Evolutionary conservation across 2,797 vertebrate genomes (phyloP).

Genomic region (Micrastur ruficollis): DNA sequence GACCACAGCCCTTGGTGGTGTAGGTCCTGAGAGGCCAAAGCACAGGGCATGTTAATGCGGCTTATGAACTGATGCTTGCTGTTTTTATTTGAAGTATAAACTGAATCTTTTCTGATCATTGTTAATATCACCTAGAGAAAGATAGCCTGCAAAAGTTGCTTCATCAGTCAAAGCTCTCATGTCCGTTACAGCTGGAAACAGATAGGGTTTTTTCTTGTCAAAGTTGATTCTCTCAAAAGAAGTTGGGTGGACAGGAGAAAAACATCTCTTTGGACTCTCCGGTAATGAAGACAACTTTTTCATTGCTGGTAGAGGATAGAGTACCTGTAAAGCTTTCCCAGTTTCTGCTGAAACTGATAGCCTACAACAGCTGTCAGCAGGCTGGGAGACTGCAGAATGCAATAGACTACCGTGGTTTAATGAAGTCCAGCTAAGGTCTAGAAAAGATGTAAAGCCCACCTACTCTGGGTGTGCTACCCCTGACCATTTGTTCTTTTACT

Average conservation of each 20-base stretch:
- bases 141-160: not conserved
- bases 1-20: not conserved
- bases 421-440: not conserved
- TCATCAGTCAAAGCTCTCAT: not conserved
- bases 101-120: not conserved
- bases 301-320: not conserved
- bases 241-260: not conserved
- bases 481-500: not conserved
- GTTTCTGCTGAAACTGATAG: not conserved
- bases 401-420: not conserved
- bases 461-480: not conserved
- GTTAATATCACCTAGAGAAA: not conserved
- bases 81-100: not conserved
- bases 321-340: not conserved
- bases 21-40: not conserved
- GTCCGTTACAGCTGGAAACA: not conserved
- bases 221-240: not conserved
- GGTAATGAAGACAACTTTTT: not conserved
- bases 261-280: not conserved
- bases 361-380: not conserved
- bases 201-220: not conserved
- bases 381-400: not conserved
- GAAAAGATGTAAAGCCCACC: not conserved
- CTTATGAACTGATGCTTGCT: not conserved
- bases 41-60: not conserved